Evolutionary conservation across 2,888 invertebrate species (phyloP).

Genomic region (Pogonocherus hispidulus): DNA sequence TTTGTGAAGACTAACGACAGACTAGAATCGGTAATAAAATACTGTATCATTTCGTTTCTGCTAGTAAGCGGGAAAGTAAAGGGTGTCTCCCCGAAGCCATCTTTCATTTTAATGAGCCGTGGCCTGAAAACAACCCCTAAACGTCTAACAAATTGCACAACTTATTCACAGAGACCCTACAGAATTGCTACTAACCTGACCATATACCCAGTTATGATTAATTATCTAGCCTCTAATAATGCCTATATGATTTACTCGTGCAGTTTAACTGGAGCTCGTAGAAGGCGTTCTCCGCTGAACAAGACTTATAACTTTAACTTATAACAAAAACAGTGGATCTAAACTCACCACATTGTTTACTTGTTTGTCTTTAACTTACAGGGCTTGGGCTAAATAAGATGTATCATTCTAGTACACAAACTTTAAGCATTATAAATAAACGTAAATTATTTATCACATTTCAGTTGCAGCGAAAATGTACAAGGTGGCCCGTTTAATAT

Average conservation of each 20-base stretch:
- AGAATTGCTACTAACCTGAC: constrained; percentile 44
- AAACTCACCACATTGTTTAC: too few relatives aligned
- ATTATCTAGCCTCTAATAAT: constrained; percentile 28
- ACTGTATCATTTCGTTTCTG: constrained; percentile 16
- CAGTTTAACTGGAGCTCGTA: constrained; percentile 4
- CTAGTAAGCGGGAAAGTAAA: constrained; percentile 28
- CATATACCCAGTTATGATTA: constrained; percentile 43
- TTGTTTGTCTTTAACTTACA: too few relatives aligned
- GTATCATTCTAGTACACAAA: too few relatives aligned
- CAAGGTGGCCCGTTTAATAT: too few relatives aligned
- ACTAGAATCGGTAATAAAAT: too few relatives aligned
- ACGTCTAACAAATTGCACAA: constrained; percentile 49
- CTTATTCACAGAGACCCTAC: constrained; percentile 40
- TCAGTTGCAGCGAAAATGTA: too few relatives aligned
- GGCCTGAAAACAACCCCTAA: constrained; percentile 46
- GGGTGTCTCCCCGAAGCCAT: constrained; percentile 37
- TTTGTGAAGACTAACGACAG: too few relatives aligned
- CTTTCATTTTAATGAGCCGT: constrained; percentile 46
- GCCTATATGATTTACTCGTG: constrained; percentile 19
- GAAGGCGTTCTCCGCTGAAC: not conserved
- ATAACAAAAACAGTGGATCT: too few relatives aligned
- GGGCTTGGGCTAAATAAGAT: too few relatives aligned
- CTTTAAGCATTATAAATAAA: too few relatives aligned
- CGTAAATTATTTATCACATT: too few relatives aligned
- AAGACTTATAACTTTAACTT: too few relatives aligned